phyloP scores from a whole-genome alignment of 2,113 vertebrate genomes.

The Chroicocephalus ridibundus region DNA sequence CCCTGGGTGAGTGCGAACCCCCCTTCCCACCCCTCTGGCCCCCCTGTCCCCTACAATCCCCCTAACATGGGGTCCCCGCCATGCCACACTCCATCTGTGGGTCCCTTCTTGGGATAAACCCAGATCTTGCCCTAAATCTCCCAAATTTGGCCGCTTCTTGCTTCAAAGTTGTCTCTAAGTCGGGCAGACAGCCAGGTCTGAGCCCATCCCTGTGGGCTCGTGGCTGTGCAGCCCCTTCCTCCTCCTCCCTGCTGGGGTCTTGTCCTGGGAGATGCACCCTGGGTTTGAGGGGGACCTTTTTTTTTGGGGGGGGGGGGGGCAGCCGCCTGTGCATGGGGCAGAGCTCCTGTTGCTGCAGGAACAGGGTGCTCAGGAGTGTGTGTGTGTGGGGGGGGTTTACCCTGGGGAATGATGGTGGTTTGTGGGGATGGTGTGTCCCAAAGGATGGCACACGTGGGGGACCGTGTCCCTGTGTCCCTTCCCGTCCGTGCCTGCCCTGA shows the following conservation, averaged over 20 bases:
- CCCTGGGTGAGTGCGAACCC: not conserved
- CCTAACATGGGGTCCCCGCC: rapidly evolving
- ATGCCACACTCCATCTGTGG: rapidly evolving
- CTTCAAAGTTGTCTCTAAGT: not conserved
- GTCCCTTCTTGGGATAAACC: not conserved
- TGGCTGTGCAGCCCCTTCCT: not conserved
- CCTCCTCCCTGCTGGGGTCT: not conserved
- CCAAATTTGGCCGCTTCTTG: not conserved
- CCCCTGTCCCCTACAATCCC: too few species aligned
- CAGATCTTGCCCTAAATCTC: not conserved
- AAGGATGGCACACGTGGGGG: too few species aligned
- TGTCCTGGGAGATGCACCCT: not conserved
- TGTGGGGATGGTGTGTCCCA: rapidly evolving
- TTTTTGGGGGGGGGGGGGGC: too few species aligned
- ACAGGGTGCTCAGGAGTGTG: rapidly evolving
- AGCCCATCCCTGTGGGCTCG: not conserved
- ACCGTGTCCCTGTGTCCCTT: not conserved
- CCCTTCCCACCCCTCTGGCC: too few species aligned
- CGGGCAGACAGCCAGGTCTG: not conserved
- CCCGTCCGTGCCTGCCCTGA: rapidly evolving
- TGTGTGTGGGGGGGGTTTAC: not conserved
- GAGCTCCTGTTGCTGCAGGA: not conserved
- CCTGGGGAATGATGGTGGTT: rapidly evolving
- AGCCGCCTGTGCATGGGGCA: not conserved
- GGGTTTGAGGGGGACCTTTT: not conserved